These are phyloP conservation scores for Drosophila mimetica DNA, from an alignment of 2,888 invertebrate genomes.

Conservation along the genomic window DNA sequence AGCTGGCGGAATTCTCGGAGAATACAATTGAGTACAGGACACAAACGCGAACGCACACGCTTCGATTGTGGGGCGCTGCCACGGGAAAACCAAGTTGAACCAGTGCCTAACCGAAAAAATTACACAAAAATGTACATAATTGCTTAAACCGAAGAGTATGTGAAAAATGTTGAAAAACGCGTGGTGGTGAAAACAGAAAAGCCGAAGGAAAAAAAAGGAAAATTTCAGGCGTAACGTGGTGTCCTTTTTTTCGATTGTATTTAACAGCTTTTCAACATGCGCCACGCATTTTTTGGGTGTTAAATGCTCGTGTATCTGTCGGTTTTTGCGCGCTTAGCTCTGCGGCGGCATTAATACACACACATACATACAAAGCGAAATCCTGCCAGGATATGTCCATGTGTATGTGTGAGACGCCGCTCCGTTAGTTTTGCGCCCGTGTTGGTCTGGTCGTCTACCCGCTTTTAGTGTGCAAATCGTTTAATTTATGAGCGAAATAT, in stretches of 20 bases:
- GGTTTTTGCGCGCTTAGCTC: conserved; percentile 73
- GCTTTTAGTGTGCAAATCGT: conserved; percentile 75
- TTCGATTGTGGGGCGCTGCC: conserved; percentile 34
- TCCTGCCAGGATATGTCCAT: conserved; percentile 28
- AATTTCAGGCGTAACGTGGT: not conserved
- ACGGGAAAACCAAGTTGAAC: conserved; percentile 40
- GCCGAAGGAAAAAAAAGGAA: conserved; percentile 4
- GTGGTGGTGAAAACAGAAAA: not conserved
- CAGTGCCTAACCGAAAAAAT: conserved; percentile 33
- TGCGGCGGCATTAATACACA: conserved; percentile 72
- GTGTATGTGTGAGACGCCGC: conserved; percentile 57
- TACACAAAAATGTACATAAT: conserved; percentile 8
- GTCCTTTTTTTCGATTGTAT: conserved; percentile 1
- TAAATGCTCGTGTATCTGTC: conserved; percentile 81
- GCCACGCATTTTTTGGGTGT: conserved; percentile 78
- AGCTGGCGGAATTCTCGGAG: conserved; percentile 22
- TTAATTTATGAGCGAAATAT: conserved; percentile 77
- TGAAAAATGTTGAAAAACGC: conserved; percentile 26
- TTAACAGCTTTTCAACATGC: conserved; percentile 65
- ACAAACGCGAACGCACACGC: conserved; percentile 71
- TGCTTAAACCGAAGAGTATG: conserved; percentile 29
- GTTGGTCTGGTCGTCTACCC: conserved; percentile 50
- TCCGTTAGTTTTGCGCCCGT: conserved; percentile 80
- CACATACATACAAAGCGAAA: conserved; percentile 23
- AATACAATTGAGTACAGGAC: conserved; percentile 83